Evolutionary conservation across 2,888 invertebrate genomes (phyloP).

Genomic region (Dorcus parallelipipedus): DNA sequence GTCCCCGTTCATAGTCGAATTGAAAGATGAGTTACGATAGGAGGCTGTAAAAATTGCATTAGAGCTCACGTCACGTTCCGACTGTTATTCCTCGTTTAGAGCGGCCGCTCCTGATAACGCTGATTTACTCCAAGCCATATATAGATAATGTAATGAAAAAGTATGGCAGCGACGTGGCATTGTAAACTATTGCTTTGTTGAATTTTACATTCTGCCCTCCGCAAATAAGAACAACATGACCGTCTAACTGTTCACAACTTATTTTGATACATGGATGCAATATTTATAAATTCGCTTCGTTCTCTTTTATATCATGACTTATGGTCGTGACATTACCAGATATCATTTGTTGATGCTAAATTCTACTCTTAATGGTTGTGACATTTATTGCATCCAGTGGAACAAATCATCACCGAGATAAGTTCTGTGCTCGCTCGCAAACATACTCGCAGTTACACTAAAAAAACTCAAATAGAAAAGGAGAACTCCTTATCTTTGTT

Average conservation of each 20-base stretch:
- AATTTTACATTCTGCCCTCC: conserved; percentile 8
- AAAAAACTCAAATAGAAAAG: no score
- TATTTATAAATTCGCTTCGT: background rate
- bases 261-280: background rate
- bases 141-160: conserved; percentile 51
- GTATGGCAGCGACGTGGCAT: conserved; percentile 44
- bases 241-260: background rate
- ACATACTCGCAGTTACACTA: no score
- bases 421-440: no score
- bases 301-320: background rate
- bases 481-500: no score
- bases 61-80: conserved; percentile 44
- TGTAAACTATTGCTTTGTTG: conserved; percentile 8
- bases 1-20: conserved; percentile 26
- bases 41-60: conserved; percentile 44
- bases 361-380: no score
- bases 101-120: conserved; percentile 43
- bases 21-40: conserved; percentile 40
- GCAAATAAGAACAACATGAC: background rate
- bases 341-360: no score
- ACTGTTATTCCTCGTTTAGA: conserved; percentile 51
- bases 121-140: conserved; percentile 48
- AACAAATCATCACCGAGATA: no score
- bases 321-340: background rate
- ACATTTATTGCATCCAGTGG: no score